Evolutionary conservation across 2,797 vertebrate genomes (phyloP), one percentile per base, ranked within the genome.

Genomic region (Acanthis flammea): DNA sequence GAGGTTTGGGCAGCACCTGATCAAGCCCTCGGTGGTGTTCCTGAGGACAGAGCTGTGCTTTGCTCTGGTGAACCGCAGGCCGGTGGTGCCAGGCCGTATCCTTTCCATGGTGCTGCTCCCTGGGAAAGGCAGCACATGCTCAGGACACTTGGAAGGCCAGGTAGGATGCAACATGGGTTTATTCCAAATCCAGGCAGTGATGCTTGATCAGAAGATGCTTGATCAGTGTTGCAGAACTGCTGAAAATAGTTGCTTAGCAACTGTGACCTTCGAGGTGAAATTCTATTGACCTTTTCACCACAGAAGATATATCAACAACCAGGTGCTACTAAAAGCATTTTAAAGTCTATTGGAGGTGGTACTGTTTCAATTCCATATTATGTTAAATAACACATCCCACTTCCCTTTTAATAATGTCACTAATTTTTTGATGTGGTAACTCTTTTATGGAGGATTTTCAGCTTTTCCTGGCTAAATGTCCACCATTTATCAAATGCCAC

Each of bases 71-170:
- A 99, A 99, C 95, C 97, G 98, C 89, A 98, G 98, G 86, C 98
- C 98, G 0, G 98, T 99, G 92, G 97, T 99, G 41, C 98, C 98
- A 1, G 99, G 99, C 3, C 98, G 98, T 99, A 99, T 99, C 99
- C 98, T 99, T 98, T 73, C 9, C 5, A 3, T 55, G 45, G 82
- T 21, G 15, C 19, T 3, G 0, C 2, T 2, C 50, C 78, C 19
- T 41, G 53, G 19, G 50, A 48, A 67, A 3, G 70, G 79, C 77
- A 44, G 77, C 30, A 68, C 45, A 10, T 3, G 5, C 42, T 57
- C 3, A 1, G 16, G 28, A 33, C 0, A 0, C 65, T 81, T 58
- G 57, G 63, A 51, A 95, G 67, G 60, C 73, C 97, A 98, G 98
- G 98, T 98, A 98, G 96, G 98, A 81, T 78, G 78, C 25, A 79